Conservation (phyloP, 2,113 vertebrate genomes). For the Anoura caudifer region DNA sequence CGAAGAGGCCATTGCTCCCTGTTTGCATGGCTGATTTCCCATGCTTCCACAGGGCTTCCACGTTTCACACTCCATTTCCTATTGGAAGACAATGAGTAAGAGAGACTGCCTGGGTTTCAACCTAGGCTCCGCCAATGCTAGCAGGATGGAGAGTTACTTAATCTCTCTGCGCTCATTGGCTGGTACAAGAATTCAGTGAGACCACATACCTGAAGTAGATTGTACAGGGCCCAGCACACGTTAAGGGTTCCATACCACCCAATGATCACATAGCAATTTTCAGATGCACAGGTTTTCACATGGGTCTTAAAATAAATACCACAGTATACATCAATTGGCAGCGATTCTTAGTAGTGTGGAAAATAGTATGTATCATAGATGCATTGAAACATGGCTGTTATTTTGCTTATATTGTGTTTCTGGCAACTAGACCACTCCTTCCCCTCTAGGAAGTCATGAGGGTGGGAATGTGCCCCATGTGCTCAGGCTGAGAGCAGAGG, state of each 20-base stretch:
- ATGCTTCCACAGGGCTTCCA: neutral
- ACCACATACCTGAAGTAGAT: neutral
- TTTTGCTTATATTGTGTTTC: slow-evolving; percentile 31
- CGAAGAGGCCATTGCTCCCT: neutral
- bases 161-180: neutral
- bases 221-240: neutral
- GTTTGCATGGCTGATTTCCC: neutral
- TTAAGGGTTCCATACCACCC: neutral
- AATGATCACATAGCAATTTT: neutral
- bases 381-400: neutral
- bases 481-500: neutral
- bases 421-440: neutral
- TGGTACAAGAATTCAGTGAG: neutral
- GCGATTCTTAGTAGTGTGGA: neutral
- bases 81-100: neutral
- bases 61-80: slow-evolving; percentile 44
- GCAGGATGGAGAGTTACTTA: neutral
- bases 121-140: neutral
- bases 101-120: neutral
- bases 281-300: neutral
- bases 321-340: neutral
- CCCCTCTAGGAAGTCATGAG: neutral
- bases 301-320: neutral
- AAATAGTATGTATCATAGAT: neutral
- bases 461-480: neutral